A percentile compares a stretch with the other conserved stretches of the same genome.
Conservation (phyloP, 1,140 invertebrate species). For the Drosophila triauraria region DNA sequence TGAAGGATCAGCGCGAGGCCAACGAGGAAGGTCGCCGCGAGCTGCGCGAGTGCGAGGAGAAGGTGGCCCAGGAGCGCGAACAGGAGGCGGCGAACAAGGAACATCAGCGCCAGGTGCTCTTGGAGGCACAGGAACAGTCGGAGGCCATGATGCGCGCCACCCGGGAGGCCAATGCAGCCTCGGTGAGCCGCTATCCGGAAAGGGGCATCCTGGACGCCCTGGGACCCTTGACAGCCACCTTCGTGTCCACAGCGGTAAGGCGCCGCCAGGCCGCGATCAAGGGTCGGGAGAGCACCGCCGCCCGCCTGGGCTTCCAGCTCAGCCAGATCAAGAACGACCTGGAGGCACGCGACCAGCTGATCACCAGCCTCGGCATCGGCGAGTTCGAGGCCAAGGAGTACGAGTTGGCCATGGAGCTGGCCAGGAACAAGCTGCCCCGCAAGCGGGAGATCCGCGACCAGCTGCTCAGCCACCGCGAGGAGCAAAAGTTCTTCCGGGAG, state of each 20-base stretch:
- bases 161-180: neutral
- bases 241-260: constrained; percentile 8
- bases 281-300: constrained; percentile 38
- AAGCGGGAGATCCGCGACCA: constrained; percentile 54
- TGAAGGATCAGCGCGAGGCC: neutral
- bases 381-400: constrained; percentile 51
- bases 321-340: constrained; percentile 34
- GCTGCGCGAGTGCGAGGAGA: constrained; percentile 26
- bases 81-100: constrained; percentile 5
- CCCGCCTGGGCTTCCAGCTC: constrained; percentile 37
- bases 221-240: constrained; percentile 29
- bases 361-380: constrained; percentile 49
- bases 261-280: constrained; percentile 14
- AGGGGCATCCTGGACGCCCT: constrained; percentile 55
- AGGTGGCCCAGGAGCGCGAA: constrained; percentile 8
- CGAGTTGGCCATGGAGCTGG: constrained; percentile 15
- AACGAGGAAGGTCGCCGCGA: constrained; percentile 44
- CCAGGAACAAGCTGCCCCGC: constrained; percentile 12
- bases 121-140: constrained; percentile 41
- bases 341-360: constrained; percentile 49
- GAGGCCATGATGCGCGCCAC: constrained; percentile 13
- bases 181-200: constrained; percentile 20
- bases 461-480: constrained; percentile 46
- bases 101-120: constrained; percentile 32
- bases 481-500: constrained; percentile 50